phyloP scores from a whole-genome alignment of 1,140 invertebrate species.

The Drosophila albomicans region DNA sequence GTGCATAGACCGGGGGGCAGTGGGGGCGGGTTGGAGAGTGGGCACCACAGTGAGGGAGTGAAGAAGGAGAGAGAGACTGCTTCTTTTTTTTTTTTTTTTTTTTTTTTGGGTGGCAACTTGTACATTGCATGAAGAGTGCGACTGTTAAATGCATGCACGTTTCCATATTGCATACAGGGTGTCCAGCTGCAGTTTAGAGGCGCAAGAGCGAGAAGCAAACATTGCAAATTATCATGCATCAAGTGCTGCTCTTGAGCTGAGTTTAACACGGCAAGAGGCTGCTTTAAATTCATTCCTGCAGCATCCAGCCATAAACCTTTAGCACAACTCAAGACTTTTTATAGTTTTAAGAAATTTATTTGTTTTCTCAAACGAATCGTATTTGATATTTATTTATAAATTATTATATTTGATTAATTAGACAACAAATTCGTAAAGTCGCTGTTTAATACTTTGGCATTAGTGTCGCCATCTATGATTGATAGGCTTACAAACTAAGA shows the following conservation, averaged over 20 bases:
- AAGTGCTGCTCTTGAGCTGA: neutral
- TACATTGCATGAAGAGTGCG: slow-evolving; percentile 8
- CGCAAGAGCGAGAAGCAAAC: neutral
- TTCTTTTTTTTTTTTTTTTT: no score
- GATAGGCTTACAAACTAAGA: neutral
- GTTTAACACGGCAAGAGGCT: neutral
- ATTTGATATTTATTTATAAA: neutral
- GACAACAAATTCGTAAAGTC: neutral
- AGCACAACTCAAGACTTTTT: no score
- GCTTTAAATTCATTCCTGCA: no score
- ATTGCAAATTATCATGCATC: neutral
- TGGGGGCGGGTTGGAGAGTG: neutral
- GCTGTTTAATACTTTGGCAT: neutral
- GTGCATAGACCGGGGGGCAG: no score
- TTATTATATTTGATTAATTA: neutral
- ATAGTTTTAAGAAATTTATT: no score
- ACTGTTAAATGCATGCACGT: slow-evolving; percentile 26
- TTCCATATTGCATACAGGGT: slow-evolving; percentile 28
- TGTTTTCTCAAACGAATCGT: neutral
- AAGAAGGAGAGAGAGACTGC: neutral
- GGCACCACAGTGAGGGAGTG: neutral
- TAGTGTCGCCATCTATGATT: slow-evolving; percentile 54
- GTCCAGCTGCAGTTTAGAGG: neutral
- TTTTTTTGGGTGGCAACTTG: neutral
- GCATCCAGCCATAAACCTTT: no score